Evolutionary conservation across 2,888 invertebrate genomes (phyloP), one percentile per base, ranked within the genome.

Genomic region (Tortrix viridana): DNA sequence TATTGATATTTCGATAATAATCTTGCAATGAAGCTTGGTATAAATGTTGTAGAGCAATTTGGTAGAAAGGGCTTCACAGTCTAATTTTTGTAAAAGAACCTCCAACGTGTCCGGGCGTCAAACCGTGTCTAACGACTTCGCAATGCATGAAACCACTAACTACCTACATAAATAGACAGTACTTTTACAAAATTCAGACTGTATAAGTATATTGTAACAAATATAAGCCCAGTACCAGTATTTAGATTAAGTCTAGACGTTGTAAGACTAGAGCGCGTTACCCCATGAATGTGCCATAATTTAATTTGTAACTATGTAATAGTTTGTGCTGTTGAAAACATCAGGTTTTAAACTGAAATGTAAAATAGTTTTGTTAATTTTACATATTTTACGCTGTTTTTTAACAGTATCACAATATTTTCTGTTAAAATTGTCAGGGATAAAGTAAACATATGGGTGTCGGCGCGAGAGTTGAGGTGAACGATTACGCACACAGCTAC

Each of bases 11-110:
- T 32, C 12, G 32, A 7, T n/a, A 26, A 26, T 6, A 41, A 54
- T 65, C 66, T 72, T 72, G 69, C 72, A 72, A 69, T 72, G 72
- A 69, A 68, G 69, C 70, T 32, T n/a, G 41, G 41, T 41, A 52
- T 67, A 66, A 49, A 65, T 68, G 63, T 66, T 60, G 58, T 63
- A 63, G 57, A 52, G 47, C 20, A 58, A 58, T 58, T 63, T 22
- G 16, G 41, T 62, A 52, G 57, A 5, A 26, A 46, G 26, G 47
- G 57, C 46, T 2, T 23, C 32, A 22, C 58, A 9, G 18, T 57
- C 46, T 32, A 12, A 0, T 12, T 12, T 32, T 32, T 32, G 9
- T 32, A 32, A 32, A 32, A 32, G 32, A 32, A 32, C 7, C 32
- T 32, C 7, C 2, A 12, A 12, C 12, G 12, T 12, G 12, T 12